Percentiles rank a stretch among this genome's conserved stretches.
phyloP scores from a whole-genome alignment of 2,797 vertebrate genomes.

The Melanotaenia trifasciata region DNA sequence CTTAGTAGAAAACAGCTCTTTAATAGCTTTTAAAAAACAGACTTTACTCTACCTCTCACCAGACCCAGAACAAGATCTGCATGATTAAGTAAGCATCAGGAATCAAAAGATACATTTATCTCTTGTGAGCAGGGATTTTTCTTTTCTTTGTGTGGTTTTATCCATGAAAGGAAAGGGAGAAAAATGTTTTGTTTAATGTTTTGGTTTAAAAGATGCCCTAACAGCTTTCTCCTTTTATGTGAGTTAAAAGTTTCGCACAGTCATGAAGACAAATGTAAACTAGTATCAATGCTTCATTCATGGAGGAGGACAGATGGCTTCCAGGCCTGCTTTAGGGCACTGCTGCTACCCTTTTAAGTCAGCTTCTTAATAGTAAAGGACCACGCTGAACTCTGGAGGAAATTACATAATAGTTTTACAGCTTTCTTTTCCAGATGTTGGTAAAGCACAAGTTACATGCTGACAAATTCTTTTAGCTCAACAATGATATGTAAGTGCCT shows the following conservation, averaged over 20 bases:
- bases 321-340: background rate
- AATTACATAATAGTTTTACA: background rate
- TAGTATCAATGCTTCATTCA: background rate
- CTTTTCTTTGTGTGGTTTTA: background rate
- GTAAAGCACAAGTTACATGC: background rate
- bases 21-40: background rate
- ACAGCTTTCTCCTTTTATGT: background rate
- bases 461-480: background rate
- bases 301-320: background rate
- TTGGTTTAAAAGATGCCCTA: background rate
- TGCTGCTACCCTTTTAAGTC: background rate
- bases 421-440: background rate
- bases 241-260: background rate
- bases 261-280: background rate
- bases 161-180: background rate
- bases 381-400: background rate
- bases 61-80: background rate
- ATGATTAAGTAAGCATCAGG: constrained; percentile 1
- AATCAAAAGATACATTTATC: constrained; percentile 7
- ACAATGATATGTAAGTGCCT: background rate
- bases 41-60: background rate
- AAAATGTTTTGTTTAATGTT: background rate
- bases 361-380: background rate
- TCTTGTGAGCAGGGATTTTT: background rate
- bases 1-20: too few relatives aligned